Evolutionary conservation across 2,113 vertebrate species (phyloP).

Genomic region (Genyomyrus donnyi): DNA sequence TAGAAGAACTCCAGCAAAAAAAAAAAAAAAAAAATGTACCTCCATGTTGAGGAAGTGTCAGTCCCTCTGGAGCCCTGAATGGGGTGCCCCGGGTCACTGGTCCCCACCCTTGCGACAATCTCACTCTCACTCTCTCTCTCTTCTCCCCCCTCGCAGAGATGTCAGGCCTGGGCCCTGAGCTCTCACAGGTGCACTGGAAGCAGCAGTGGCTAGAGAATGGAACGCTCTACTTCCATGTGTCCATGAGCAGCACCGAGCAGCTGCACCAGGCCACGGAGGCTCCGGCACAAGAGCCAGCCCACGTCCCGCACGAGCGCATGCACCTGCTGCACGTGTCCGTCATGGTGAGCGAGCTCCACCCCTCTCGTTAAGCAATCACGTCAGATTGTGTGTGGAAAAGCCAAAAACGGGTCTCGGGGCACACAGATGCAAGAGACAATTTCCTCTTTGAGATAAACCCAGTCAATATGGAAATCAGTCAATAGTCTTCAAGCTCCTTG

Average conservation of each 20-base stretch:
- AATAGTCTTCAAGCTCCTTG: not conserved
- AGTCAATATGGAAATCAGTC: not conserved
- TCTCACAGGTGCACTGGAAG: constrained; percentile 94
- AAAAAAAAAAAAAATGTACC: not conserved
- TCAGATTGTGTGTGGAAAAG: not conserved
- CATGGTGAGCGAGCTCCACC: constrained; percentile 72
- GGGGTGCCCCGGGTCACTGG: not conserved
- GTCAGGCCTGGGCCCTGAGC: constrained; percentile 82
- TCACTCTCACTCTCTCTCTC: not conserved
- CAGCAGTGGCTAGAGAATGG: constrained; percentile 98
- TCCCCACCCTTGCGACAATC: not conserved
- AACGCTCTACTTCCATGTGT: constrained; percentile 92
- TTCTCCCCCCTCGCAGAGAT: constrained; percentile 68
- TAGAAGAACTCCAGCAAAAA: not conserved
- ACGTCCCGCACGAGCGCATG: constrained; percentile 86
- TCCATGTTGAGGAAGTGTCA: not conserved
- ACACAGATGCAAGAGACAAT: not conserved
- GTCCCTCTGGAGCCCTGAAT: not conserved
- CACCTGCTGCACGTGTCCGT: constrained; percentile 93
- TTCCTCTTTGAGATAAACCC: not conserved
- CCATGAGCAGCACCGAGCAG: constrained; percentile 76
- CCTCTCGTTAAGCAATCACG: not conserved
- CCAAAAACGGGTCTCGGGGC: not conserved
- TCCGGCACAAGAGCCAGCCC: constrained; percentile 74
- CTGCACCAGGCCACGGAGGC: constrained; percentile 71